Evolutionary conservation across 2,797 vertebrate genomes (phyloP), one percentile per base, ranked within the genome.

Genomic region (Thalassophryne amazonica): DNA sequence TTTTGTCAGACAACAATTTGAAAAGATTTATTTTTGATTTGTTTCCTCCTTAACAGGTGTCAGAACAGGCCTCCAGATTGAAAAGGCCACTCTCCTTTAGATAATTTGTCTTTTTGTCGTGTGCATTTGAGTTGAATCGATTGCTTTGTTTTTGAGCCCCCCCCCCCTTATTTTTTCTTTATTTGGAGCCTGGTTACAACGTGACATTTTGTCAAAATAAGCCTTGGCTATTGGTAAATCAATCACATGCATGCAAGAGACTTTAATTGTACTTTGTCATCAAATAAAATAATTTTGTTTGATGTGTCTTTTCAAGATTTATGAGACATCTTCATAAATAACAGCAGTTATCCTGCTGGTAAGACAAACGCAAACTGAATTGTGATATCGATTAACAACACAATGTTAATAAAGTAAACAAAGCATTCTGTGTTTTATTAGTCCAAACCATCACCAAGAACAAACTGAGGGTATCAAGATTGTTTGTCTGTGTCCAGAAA

Each of bases 21-120:
- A 53, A 58, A 28, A 20, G 35, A 34, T 54, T 68, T 69, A 60
- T 46, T 68, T 81, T 72, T 83, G 49, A 71, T 73, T 65, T 40
- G 45, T 29, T 46, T 67, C 27, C 34, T 61, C 68, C 71, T 65
- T 36, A 32, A n/a, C 2, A n/a, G 7, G 11, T 41, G 39, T 76
- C 47, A 59, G 49, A 73, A 41, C 13, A 16, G 33, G 55, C 17
- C 40, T 59, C 51, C 52, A 41, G 60, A 47, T 52, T 24, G 41
- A 21, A 63, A 73, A 49, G 58, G 20, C 7, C n/a, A 25, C 81
- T 69, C 60, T 24, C 34, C 30, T 69, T 61, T 39, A 42, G 30
- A 47, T 66, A 57, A 72, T 69, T 32, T 32, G 16, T 50, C 30
- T 48, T 28, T 48, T 34, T 43, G 9, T 27, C 4, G 4, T 40